Evolutionary conservation across 2,888 invertebrate genomes (phyloP).

Genomic region (Lithophane leautieri): DNA sequence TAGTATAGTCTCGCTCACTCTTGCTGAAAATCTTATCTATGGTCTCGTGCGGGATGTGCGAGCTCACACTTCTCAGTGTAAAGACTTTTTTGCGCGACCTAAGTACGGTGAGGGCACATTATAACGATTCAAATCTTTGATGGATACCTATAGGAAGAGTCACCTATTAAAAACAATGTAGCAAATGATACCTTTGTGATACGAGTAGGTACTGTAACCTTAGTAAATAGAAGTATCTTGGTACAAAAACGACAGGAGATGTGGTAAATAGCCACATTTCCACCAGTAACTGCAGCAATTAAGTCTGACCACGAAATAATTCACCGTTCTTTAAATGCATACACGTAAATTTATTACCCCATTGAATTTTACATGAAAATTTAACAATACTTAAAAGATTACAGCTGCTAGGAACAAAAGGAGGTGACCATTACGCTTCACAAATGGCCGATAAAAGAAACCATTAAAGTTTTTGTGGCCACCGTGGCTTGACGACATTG

Average conservation of each 20-base stretch:
- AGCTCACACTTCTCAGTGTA: background rate
- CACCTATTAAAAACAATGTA: background rate
- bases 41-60: background rate
- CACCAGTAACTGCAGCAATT: conserved; percentile 18
- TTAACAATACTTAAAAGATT: conserved; percentile 75
- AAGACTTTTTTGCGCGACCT: background rate
- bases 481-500: conserved; percentile 76
- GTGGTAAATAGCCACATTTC: background rate
- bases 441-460: conserved; percentile 84
- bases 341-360: conserved; percentile 42
- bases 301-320: conserved; percentile 27
- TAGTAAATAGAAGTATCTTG: background rate
- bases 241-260: background rate
- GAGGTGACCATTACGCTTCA: conserved; percentile 74
- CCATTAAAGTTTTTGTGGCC: conserved; percentile 83
- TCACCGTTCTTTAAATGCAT: conserved; percentile 40
- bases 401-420: conserved; percentile 75
- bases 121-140: background rate
- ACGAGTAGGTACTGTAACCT: background rate
- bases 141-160: background rate
- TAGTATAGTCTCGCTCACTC: background rate
- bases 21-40: background rate
- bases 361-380: conserved; percentile 63
- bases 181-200: background rate
- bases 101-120: background rate